Conservation (phyloP, 2,888 invertebrate genomes). For the Dicycla oo region DNA sequence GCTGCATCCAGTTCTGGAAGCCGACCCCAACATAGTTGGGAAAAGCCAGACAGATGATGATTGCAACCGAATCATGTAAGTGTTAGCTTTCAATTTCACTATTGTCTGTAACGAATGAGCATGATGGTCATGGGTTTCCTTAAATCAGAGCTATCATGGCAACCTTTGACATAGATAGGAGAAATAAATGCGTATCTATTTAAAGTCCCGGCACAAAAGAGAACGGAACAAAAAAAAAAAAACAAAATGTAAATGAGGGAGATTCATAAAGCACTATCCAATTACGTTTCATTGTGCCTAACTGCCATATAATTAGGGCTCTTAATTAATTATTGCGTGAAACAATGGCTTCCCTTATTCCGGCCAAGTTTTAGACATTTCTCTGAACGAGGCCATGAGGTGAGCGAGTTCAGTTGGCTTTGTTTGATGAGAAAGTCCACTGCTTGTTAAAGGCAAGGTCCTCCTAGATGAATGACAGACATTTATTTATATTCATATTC, state of each 20-base stretch:
- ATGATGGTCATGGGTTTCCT: not conserved
- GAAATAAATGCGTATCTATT: conserved; percentile 25
- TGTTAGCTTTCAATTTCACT: not conserved
- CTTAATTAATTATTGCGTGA: conserved; percentile 60
- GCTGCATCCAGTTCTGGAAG: too few relatives aligned
- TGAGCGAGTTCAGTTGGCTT: conserved; percentile 12
- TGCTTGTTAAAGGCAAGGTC: not conserved
- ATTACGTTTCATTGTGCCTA: conserved; percentile 52
- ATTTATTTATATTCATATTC: too few relatives aligned
- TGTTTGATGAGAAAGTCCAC: conserved; percentile 1
- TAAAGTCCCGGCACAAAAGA: conserved; percentile 2
- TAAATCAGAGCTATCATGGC: not conserved
- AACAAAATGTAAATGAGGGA: conserved; percentile 36
- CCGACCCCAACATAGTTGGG: too few relatives aligned
- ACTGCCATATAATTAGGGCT: conserved; percentile 57
- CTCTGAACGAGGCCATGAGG: conserved; percentile 38
- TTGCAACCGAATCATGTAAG: not conserved
- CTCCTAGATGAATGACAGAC: not conserved
- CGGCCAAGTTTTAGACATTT: conserved; percentile 33
- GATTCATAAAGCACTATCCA: conserved; percentile 47
- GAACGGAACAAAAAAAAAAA: conserved; percentile 27
- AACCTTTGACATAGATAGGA: conserved; percentile 9
- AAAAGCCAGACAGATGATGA: not conserved
- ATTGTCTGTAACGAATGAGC: not conserved
- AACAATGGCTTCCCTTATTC: conserved; percentile 57